Base-by-base conservation (phyloP, 2,797 vertebrate species). In the Pipistrellus nathusii region DNA sequence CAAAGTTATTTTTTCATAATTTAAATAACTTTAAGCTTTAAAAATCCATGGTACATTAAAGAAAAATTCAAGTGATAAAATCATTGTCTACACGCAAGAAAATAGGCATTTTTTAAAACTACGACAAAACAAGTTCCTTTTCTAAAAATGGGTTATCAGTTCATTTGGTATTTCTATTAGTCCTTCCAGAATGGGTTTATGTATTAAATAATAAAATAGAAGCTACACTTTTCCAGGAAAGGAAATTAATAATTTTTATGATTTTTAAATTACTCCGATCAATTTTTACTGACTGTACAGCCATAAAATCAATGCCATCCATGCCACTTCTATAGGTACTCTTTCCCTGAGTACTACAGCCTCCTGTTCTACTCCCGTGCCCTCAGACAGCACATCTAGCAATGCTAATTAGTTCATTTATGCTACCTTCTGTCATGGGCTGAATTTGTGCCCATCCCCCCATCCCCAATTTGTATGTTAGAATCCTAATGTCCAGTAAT, bases 121-220 rank as follows among this genome's bases (percentile, higher is more conserved):
- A 66, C 2, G 77, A 48, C 72, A 44, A 89, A 84, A 69, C 3
- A 78, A 13, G 30, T 75, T 55, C 20, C 15, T 38, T 41, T 48
- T 48, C 5, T 38, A 66, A 55, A 80, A 82, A n/a, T 53, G 15
- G 41, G 7, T 68, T 23, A n/a, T 88, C 48, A 51, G 46, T 87
- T 94, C 32, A 91, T 13, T 59, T 68, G 15, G 38, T 92, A 80
- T 78, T 78, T 85, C 46, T 48, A 59, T 55, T 90, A 25, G 2
- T 83, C 14, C 23, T 96, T 78, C 21, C 12, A 80, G 76, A 81
- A 77, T 35, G 6, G 3, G 21, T 46, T 92, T 89, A 90, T 51
- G 68, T 81, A 78, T 51, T 91, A 73, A 91, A 72, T 46, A 75
- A 57, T 25, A 89, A 55, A 82, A 62, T 1, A 66, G 59, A 92